Evolutionary conservation across 1,140 invertebrate species (phyloP).

Genomic region (Eriosoma lanigerum): DNA sequence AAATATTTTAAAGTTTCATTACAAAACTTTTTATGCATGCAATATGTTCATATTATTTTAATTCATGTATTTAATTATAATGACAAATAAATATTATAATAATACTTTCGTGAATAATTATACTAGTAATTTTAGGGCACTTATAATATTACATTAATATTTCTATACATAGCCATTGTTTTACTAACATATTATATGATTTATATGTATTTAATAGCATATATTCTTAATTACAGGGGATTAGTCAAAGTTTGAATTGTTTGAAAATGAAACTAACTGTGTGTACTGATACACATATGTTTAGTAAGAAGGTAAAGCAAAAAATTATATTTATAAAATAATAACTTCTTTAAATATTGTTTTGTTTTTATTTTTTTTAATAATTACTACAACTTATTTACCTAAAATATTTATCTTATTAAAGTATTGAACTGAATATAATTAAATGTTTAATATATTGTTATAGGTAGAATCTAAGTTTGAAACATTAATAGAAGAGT

Average conservation of each 20-base stretch:
- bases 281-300: background rate
- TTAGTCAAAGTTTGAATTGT: constrained; percentile 18
- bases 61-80: no score
- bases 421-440: background rate
- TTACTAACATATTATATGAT: no score
- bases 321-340: background rate
- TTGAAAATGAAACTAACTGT: constrained; percentile 29
- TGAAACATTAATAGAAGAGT: constrained; percentile 30
- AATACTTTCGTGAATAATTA: no score
- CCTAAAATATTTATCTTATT: background rate
- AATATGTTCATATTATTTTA: no score
- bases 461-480: constrained; percentile 13
- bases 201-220: no score
- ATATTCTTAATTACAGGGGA: background rate
- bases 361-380: background rate
- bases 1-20: no score
- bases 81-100: no score
- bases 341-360: background rate
- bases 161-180: no score
- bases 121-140: no score
- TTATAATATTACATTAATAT: no score
- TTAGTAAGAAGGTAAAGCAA: constrained; percentile 18
- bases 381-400: background rate
- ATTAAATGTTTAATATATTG: background rate
- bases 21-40: no score